A percentile compares a stretch with the other conserved stretches of the same genome.
phyloP scores from a whole-genome alignment of 1,140 invertebrate species.

The Hypothenemus hampei region DNA sequence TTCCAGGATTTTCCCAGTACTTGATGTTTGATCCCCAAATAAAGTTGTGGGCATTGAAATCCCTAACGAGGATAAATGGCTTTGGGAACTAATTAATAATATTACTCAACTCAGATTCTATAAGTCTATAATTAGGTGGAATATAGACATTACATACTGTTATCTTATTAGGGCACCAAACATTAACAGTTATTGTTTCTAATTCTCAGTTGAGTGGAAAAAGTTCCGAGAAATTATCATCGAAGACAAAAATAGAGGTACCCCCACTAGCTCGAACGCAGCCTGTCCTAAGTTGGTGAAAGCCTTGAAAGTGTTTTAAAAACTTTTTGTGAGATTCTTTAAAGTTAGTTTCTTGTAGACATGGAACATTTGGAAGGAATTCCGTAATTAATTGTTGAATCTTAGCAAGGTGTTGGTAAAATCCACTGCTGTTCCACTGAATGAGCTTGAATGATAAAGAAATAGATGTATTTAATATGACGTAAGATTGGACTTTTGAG shows the following conservation, averaged over 20 bases:
- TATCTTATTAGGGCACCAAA: slow-evolving; percentile 15
- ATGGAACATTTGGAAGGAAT: background rate
- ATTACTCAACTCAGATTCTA: slow-evolving; percentile 5
- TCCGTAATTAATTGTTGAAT: slow-evolving; percentile 4
- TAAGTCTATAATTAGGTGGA: background rate
- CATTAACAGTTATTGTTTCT: slow-evolving; percentile 3
- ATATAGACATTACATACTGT: slow-evolving; percentile 26
- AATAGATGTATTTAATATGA: background rate
- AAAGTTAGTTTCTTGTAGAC: slow-evolving; percentile 13
- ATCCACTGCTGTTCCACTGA: slow-evolving; percentile 11
- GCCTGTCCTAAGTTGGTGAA: slow-evolving; percentile 4
- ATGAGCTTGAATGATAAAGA: background rate
- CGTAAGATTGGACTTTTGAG: background rate
- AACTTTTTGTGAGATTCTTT: slow-evolving; percentile 4
- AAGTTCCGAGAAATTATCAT: background rate
- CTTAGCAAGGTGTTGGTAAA: slow-evolving; percentile 10
- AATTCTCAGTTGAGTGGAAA: slow-evolving; percentile 1
- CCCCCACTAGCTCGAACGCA: slow-evolving; percentile 1
- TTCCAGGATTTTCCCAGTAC: slow-evolving; percentile 18
- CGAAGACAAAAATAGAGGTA: background rate
- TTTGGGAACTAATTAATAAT: slow-evolving; percentile 19
- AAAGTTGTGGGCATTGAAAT: slow-evolving; percentile 23
- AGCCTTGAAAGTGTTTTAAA: slow-evolving; percentile 15
- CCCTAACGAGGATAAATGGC: slow-evolving; percentile 18
- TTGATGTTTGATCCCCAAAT: slow-evolving; percentile 13